A percentile compares a stretch with the other conserved stretches of the same genome.
These are phyloP conservation scores for Apamea monoglypha DNA, from an alignment of 2,888 invertebrate species.

Conservation along the genomic window DNA sequence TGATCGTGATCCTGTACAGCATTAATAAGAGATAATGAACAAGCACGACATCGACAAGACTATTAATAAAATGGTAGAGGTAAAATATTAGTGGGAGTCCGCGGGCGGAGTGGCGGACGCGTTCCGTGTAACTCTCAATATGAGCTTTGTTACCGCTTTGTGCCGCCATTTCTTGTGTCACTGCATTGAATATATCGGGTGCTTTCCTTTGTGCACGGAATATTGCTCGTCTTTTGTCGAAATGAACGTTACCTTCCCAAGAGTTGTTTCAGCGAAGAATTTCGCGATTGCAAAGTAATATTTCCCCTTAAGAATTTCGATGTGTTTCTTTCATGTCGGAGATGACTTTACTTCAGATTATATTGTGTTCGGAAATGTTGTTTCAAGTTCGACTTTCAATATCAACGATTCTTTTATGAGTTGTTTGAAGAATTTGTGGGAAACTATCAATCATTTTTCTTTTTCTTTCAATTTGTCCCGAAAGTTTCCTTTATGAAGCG, in stretches of 20 bases:
- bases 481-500: constrained; percentile 10
- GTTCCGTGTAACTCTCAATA: constrained; percentile 85
- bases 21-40: constrained; percentile 52
- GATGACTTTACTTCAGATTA: constrained; percentile 88
- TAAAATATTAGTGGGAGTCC: constrained; percentile 58
- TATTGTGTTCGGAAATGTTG: constrained; percentile 84
- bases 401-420: constrained; percentile 71
- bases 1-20: not conserved
- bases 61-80: constrained; percentile 60
- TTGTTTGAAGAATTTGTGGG: constrained; percentile 64
- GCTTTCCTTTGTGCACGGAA: constrained; percentile 89
- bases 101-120: constrained; percentile 43
- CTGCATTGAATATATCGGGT: constrained; percentile 90
- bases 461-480: constrained; percentile 39
- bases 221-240: constrained; percentile 90
- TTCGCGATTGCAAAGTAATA: constrained; percentile 90
- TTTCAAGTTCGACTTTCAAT: constrained; percentile 81
- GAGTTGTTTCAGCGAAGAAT: constrained; percentile 90
- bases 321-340: constrained; percentile 89
- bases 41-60: constrained; percentile 39
- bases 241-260: constrained; percentile 89
- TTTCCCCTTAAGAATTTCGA: constrained; percentile 89
- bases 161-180: constrained; percentile 89
- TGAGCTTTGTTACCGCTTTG: constrained; percentile 89
- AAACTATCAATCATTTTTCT: constrained; percentile 69